A percentile compares a stretch with the other conserved stretches of the same genome.
Conservation (phyloP, 2,113 vertebrate species). For the Barnardius zonarius region DNA sequence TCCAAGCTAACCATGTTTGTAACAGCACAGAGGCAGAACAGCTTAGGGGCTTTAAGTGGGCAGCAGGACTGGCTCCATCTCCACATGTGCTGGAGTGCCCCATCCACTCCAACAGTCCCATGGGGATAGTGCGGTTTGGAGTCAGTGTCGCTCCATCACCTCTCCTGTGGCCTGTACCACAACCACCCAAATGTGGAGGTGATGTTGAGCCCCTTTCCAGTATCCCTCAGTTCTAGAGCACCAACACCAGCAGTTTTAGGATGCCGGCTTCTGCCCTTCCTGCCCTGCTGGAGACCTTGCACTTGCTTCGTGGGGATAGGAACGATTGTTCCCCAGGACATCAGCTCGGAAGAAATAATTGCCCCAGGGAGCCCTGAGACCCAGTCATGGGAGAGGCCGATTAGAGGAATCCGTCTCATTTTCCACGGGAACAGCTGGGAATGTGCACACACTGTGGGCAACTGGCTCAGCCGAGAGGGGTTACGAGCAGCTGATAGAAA, state of each 20-base stretch:
- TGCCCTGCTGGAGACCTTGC: background rate
- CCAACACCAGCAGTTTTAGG: background rate
- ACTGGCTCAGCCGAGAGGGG: background rate
- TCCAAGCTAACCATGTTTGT: background rate
- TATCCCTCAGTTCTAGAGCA: background rate
- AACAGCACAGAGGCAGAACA: background rate
- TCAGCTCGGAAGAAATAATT: background rate
- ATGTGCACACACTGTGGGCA: background rate
- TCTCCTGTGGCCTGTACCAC: background rate
- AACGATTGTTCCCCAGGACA: background rate
- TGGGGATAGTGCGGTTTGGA: background rate
- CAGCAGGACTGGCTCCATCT: background rate
- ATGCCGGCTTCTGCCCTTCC: background rate
- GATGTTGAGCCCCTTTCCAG: background rate
- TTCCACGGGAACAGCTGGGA: slow-evolving; percentile 27
- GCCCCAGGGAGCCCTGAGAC: background rate
- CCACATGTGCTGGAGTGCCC: background rate
- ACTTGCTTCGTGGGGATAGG: background rate
- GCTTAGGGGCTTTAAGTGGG: background rate
- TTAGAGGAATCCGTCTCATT: slow-evolving; percentile 16
- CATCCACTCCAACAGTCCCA: background rate
- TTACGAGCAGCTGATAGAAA: background rate
- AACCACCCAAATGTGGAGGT: background rate
- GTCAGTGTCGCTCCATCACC: background rate
- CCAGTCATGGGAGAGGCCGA: background rate